Conservation (phyloP, 2,113 vertebrate genomes). For the Eulacestoma nigropectus region DNA sequence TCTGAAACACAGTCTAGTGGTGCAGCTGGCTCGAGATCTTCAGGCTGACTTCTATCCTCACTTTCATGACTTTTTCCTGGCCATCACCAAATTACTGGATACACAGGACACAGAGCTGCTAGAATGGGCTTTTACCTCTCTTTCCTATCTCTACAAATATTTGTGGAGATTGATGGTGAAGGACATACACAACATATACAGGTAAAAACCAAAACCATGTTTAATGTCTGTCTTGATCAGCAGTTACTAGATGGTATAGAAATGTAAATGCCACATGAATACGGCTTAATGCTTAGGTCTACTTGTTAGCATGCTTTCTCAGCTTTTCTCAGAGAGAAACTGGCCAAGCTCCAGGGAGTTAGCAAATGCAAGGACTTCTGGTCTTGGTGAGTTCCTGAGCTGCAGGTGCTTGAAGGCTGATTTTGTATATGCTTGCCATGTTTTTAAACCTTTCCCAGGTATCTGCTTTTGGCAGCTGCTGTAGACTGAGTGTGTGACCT, state of each 20-base stretch:
- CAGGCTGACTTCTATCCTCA: constrained; percentile 96
- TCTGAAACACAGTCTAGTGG: constrained; percentile 81
- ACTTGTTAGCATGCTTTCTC: background rate
- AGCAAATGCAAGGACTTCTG: background rate
- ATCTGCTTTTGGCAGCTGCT: background rate
- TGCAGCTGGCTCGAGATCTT: constrained; percentile 93
- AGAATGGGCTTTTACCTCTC: constrained; percentile 91
- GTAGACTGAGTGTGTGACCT: background rate
- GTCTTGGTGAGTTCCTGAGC: background rate
- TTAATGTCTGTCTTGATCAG: background rate
- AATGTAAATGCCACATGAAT: background rate
- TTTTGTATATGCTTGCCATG: background rate
- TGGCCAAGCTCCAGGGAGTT: background rate
- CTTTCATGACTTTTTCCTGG: constrained; percentile 88
- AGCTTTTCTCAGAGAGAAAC: background rate
- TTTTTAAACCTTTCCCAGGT: background rate
- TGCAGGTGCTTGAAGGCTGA: background rate
- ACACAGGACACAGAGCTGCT: constrained; percentile 90
- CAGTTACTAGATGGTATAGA: background rate
- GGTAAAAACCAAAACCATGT: constrained; percentile 63
- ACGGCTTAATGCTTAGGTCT: background rate
- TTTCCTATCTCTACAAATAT: constrained; percentile 96
- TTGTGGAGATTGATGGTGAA: constrained; percentile 96
- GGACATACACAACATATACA: constrained; percentile 91
- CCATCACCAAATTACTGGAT: constrained; percentile 86